These are phyloP conservation scores for Datnioides undecimradiatus DNA, from an alignment of 2,113 vertebrate species.

Conservation along the genomic window DNA sequence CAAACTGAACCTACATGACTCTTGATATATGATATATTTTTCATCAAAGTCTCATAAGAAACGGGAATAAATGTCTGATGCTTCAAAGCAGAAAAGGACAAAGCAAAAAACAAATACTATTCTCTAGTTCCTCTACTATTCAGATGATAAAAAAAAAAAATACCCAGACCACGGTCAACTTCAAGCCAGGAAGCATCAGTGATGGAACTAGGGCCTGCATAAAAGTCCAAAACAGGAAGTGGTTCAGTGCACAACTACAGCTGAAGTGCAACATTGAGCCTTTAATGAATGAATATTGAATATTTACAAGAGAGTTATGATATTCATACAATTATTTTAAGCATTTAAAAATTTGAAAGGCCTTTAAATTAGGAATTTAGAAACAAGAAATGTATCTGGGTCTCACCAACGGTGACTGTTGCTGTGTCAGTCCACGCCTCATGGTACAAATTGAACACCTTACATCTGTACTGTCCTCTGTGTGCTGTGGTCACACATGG, in stretches of 20 bases:
- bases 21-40: no score
- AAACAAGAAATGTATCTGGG: not conserved
- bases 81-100: not conserved
- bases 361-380: not conserved
- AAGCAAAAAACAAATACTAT: conserved; percentile 13
- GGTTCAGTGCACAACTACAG: not conserved
- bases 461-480: conserved; percentile 87
- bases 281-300: not conserved
- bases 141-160: conserved; percentile 6
- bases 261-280: not conserved
- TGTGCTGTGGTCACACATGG: conserved; percentile 86
- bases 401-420: conserved; percentile 84
- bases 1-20: not conserved
- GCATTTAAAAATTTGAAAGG: not conserved
- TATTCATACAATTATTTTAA: not conserved
- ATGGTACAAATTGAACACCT: conserved; percentile 86
- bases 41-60: no score
- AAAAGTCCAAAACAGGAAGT: conserved; percentile 37
- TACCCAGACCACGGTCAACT: conserved; percentile 66
- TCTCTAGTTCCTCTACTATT: conserved; percentile 21
- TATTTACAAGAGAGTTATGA: not conserved
- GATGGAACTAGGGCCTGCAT: conserved; percentile 79
- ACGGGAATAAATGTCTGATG: conserved; percentile 19
- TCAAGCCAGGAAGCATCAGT: conserved; percentile 73
- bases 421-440: conserved; percentile 85